phyloP scores from a whole-genome alignment of 2,888 invertebrate genomes.

The Aspidapion aeneum region DNA sequence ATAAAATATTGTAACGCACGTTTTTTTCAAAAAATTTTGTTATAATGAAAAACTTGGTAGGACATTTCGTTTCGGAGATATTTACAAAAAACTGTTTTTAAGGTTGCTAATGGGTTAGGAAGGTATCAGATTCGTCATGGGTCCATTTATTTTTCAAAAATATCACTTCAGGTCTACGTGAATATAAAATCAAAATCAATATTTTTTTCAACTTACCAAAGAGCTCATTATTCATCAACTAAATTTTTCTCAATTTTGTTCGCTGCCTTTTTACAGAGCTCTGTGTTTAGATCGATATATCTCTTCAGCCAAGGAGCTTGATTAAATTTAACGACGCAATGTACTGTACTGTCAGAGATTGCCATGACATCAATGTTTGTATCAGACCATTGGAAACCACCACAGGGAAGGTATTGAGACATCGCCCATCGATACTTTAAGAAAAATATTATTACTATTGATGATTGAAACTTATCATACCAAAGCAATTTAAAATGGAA shows the following conservation, averaged over 20 bases:
- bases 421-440: slow-evolving; percentile 33
- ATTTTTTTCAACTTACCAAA: neutral
- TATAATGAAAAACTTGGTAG: no score
- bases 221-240: neutral
- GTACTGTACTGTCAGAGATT: slow-evolving; percentile 29
- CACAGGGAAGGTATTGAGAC: slow-evolving; percentile 32
- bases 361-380: slow-evolving; percentile 14
- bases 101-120: no score
- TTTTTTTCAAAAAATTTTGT: no score
- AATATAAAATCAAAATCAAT: neutral
- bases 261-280: slow-evolving; percentile 30
- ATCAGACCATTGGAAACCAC: slow-evolving; percentile 18
- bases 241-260: slow-evolving; percentile 26
- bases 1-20: no score
- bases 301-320: slow-evolving; percentile 41
- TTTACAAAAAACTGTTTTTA: no score
- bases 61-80: no score
- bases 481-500: neutral
- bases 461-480: neutral
- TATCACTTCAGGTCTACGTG: no score
- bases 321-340: slow-evolving; percentile 40
- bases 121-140: no score
- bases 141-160: no score
- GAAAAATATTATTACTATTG: slow-evolving; percentile 18
- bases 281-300: slow-evolving; percentile 44